Evolutionary conservation across 2,888 invertebrate species (phyloP).

Genomic region (Stegophylla sp.): DNA sequence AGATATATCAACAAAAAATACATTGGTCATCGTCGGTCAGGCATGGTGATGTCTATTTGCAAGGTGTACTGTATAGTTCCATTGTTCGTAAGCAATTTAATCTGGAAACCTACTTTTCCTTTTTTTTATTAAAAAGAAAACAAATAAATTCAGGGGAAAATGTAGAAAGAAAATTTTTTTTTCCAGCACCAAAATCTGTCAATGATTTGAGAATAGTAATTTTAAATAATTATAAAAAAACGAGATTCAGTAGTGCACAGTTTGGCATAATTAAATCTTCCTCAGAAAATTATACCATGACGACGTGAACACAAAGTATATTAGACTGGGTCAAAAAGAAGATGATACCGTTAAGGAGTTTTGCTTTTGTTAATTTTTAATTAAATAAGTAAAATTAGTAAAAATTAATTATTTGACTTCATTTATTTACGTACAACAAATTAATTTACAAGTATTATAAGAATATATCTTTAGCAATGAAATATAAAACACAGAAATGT

Average conservation of each 20-base stretch:
- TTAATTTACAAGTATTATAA: neutral
- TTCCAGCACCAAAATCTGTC: constrained; percentile 23
- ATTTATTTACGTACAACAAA: neutral
- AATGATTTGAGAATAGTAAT: constrained; percentile 31
- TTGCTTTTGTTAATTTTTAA: constrained; percentile 32
- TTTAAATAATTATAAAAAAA: constrained; percentile 37
- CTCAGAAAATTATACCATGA: constrained; percentile 43
- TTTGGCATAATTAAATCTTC: constrained; percentile 51
- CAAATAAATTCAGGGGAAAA: constrained; percentile 40
- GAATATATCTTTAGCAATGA: neutral
- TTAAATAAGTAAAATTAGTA: constrained; percentile 13
- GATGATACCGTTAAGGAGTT: constrained; percentile 49
- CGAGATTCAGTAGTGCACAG: constrained; percentile 36
- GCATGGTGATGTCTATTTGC: constrained; percentile 38
- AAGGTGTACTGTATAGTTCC: constrained; percentile 21
- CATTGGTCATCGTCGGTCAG: constrained; percentile 55
- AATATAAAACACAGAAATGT: neutral
- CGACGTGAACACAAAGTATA: constrained; percentile 46
- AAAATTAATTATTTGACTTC: constrained; percentile 6
- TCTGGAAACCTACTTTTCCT: constrained; percentile 58
- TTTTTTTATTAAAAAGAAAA: constrained; percentile 53
- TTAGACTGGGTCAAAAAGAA: constrained; percentile 55
- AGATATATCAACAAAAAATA: constrained; percentile 41
- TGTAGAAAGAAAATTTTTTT: constrained; percentile 49
- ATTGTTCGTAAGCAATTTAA: constrained; percentile 55